Conservation (phyloP, 2,113 vertebrate species). For the Malurus elegans region DNA sequence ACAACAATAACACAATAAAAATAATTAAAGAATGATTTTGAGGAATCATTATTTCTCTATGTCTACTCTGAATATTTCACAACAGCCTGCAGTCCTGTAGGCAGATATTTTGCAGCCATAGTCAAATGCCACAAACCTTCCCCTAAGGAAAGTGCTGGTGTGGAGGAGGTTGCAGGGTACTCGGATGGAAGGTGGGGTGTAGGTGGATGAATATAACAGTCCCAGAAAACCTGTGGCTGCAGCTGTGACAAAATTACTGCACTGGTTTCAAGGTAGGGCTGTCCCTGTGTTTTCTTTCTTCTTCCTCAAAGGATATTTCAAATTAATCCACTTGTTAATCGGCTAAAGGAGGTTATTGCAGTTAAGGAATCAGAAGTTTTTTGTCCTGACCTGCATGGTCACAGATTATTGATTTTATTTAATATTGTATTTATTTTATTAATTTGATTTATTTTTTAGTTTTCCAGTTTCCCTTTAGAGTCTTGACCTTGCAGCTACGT, state of each 20-base stretch:
- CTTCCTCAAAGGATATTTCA: background rate
- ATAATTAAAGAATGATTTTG: background rate
- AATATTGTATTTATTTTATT: too few relatives aligned
- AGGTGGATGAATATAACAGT: background rate
- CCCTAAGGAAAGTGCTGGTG: background rate
- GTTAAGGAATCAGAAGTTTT: background rate
- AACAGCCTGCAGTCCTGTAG: background rate
- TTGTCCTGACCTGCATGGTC: background rate
- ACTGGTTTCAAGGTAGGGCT: background rate
- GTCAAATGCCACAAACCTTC: background rate
- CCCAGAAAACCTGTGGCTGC: background rate
- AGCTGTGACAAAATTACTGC: background rate
- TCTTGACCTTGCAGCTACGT: background rate
- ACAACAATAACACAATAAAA: background rate
- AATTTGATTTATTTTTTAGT: too few relatives aligned
- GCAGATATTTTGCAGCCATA: background rate
- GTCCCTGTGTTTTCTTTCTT: background rate
- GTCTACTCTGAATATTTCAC: background rate
- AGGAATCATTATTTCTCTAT: background rate
- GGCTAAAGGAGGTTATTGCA: background rate
- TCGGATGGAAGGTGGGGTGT: accelerated
- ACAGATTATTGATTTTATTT: background rate
- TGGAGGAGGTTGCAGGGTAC: background rate
- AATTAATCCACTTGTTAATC: background rate
- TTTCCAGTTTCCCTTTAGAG: background rate